phyloP scores from a whole-genome alignment of 2,797 vertebrate genomes.

The Lagocephalus sceleratus region DNA sequence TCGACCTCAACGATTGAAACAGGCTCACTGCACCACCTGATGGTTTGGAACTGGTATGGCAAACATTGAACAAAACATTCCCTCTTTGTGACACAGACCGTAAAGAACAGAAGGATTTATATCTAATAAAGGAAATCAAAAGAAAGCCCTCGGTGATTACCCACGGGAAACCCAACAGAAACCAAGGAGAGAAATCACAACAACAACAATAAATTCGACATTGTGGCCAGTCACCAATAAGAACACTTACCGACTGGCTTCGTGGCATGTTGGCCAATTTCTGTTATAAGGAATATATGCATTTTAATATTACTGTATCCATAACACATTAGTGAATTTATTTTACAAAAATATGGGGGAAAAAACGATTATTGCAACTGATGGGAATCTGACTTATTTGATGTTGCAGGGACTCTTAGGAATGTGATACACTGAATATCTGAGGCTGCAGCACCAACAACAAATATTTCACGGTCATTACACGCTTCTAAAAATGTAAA shows the following conservation, averaged over 20 bases:
- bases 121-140: conserved; percentile 9
- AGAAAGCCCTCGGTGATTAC: conserved; percentile 7
- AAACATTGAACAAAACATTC: too few relatives aligned
- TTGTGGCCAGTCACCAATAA: conserved; percentile 16
- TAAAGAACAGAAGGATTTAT: background rate
- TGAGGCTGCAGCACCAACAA: too few relatives aligned
- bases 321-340: background rate
- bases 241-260: conserved; percentile 65
- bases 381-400: too few relatives aligned
- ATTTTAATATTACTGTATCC: background rate
- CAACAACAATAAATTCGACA: background rate
- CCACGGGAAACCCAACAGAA: conserved; percentile 10
- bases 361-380: too few relatives aligned
- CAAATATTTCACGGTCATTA: too few relatives aligned
- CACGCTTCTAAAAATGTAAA: too few relatives aligned
- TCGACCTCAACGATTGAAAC: conserved; percentile 34
- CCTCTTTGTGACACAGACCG: too few relatives aligned
- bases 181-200: conserved; percentile 13
- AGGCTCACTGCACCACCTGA: conserved; percentile 64
- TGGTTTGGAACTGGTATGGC: conserved; percentile 52
- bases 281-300: conserved; percentile 43
- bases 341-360: background rate
- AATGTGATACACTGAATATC: too few relatives aligned
- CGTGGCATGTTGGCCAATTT: conserved; percentile 49
- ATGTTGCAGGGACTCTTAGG: too few relatives aligned